Percentiles rank a stretch among this genome's conserved stretches.
phyloP scores from a whole-genome alignment of 2,113 vertebrate species.

The Tachysurus fulvidraco region DNA sequence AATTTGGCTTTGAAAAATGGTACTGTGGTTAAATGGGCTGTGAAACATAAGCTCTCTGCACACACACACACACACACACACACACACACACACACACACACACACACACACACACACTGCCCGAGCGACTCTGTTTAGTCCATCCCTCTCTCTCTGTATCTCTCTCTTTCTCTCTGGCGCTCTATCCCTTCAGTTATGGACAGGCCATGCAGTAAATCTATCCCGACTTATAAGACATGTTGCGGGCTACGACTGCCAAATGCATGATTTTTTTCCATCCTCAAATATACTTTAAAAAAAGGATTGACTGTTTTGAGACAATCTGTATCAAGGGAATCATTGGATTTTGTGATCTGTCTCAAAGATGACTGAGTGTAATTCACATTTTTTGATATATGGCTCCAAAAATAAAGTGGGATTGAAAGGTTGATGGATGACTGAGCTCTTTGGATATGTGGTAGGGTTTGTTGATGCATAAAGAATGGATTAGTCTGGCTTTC shows the following conservation, averaged over 20 bases:
- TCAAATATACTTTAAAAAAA: background rate
- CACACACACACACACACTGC: conserved; percentile 1
- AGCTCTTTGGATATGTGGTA: conserved; percentile 32
- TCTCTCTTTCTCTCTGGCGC: background rate
- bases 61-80: background rate
- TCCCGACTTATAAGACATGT: background rate
- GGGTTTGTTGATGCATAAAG: conserved; percentile 33
- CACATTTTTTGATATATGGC: conserved; percentile 34
- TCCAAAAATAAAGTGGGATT: conserved; percentile 22
- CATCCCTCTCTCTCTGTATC: conserved; percentile 11
- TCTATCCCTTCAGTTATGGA: background rate
- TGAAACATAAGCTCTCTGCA: conserved; percentile 43
- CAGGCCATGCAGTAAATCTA: conserved; percentile 18
- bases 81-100: background rate
- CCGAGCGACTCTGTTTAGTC: conserved; percentile 7
- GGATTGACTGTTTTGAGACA: background rate
- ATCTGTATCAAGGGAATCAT: conserved; percentile 1
- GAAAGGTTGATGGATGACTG: conserved; percentile 41
- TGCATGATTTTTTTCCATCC: background rate
- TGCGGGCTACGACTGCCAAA: background rate
- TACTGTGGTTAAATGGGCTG: conserved; percentile 45
- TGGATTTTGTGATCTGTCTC: background rate
- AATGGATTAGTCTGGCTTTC: conserved; percentile 33
- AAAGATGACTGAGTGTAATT: conserved; percentile 41
- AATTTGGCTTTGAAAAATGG: conserved; percentile 47